Conservation (phyloP, 1,140 invertebrate species). For the Drosophila sucinea region DNA sequence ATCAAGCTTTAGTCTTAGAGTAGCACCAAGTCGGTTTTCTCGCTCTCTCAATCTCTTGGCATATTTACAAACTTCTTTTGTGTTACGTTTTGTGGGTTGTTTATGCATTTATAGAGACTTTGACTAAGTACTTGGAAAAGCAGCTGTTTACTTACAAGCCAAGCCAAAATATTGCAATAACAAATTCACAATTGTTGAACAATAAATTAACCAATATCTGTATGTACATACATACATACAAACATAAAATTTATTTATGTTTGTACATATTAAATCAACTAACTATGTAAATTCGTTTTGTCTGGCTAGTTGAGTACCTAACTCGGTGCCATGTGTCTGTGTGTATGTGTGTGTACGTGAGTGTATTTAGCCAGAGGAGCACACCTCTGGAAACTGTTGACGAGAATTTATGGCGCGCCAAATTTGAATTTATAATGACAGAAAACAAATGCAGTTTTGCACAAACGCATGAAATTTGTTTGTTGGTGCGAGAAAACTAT, state of each 20-base stretch:
- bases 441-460: slow-evolving; percentile 73
- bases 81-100: not conserved
- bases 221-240: slow-evolving; percentile 57
- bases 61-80: not conserved
- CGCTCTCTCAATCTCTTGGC: no score
- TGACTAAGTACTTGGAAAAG: slow-evolving; percentile 3
- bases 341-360: slow-evolving; percentile 31
- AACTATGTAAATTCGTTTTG: slow-evolving; percentile 55
- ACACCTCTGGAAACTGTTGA: slow-evolving; percentile 57
- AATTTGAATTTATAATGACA: slow-evolving; percentile 80
- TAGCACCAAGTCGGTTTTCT: no score
- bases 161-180: slow-evolving; percentile 15
- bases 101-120: not conserved
- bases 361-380: slow-evolving; percentile 33
- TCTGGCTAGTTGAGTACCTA: slow-evolving; percentile 11
- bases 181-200: slow-evolving; percentile 54
- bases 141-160: slow-evolving; percentile 24
- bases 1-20: no score
- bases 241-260: slow-evolving; percentile 62
- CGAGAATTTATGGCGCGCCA: slow-evolving; percentile 68
- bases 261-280: slow-evolving; percentile 54
- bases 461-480: slow-evolving; percentile 14
- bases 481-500: slow-evolving; percentile 37
- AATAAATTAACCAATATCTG: slow-evolving; percentile 71
- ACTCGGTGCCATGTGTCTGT: slow-evolving; percentile 1